Conservation (phyloP, 2,113 vertebrate species). For the Trogon surrucura region DNA sequence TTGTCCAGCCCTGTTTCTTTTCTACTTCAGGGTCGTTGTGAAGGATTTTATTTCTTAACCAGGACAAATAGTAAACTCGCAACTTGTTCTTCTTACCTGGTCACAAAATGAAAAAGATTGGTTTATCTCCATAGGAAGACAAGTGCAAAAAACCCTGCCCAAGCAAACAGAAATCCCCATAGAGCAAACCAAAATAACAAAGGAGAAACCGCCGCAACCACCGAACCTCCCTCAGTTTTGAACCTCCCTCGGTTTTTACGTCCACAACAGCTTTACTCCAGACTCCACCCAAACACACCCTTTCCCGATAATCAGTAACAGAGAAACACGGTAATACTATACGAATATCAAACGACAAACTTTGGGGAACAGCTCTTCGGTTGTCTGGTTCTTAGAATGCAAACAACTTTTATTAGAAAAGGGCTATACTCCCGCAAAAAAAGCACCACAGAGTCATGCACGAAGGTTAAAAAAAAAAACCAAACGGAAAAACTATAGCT, state of each 20-base stretch:
- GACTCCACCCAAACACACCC: not conserved
- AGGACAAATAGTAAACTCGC: slow-evolving; percentile 98
- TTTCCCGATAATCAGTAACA: not conserved
- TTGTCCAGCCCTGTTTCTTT: slow-evolving; percentile 99
- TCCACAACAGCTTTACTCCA: not conserved
- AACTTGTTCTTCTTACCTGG: slow-evolving; percentile 98
- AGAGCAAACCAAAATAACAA: not conserved
- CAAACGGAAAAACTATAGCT: not conserved
- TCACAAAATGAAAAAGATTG: not conserved
- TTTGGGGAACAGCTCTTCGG: not conserved
- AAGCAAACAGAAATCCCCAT: not conserved
- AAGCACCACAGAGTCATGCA: not conserved
- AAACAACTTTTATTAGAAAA: not conserved
- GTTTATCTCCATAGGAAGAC: not conserved
- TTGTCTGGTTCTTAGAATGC: not conserved
- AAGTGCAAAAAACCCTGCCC: not conserved
- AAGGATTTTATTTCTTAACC: slow-evolving; percentile 99
- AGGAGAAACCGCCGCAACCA: not conserved
- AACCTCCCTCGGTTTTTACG: not conserved
- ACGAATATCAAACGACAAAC: not conserved
- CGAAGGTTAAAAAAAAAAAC: not conserved
- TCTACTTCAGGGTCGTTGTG: slow-evolving; percentile 98
- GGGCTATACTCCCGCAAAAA: not conserved
- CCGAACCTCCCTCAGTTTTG: not conserved
- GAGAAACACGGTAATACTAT: not conserved